These are phyloP conservation scores for Bombus vancouverensis DNA, from an alignment of 1,140 invertebrate species.

Conservation along the genomic window DNA sequence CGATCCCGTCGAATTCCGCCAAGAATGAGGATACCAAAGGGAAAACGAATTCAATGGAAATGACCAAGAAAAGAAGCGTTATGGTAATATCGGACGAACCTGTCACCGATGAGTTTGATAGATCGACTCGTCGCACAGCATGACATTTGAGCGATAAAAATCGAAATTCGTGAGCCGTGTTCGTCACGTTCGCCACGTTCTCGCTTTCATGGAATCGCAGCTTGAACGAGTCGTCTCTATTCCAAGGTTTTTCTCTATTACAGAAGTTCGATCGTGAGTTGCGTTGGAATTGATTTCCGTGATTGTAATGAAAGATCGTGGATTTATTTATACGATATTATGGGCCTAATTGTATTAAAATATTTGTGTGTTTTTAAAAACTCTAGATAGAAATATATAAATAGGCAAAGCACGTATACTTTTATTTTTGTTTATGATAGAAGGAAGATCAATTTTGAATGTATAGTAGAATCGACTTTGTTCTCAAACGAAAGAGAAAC, in stretches of 20 bases:
- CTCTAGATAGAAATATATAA: too few relatives aligned
- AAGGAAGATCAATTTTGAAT: too few relatives aligned
- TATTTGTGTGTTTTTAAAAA: too few relatives aligned
- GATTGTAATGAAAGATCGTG: neutral
- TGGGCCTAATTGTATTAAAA: too few relatives aligned
- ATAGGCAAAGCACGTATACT: too few relatives aligned
- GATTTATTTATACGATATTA: neutral
- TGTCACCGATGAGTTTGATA: slow-evolving; percentile 36
- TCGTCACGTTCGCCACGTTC: too few relatives aligned
- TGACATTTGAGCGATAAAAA: too few relatives aligned
- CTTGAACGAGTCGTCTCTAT: neutral
- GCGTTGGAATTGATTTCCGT: neutral
- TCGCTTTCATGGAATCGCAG: neutral
- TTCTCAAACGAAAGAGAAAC: neutral
- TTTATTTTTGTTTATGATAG: too few relatives aligned
- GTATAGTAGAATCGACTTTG: neutral
- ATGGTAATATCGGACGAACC: slow-evolving; percentile 20
- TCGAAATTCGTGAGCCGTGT: too few relatives aligned
- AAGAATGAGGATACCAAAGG: slow-evolving; percentile 33
- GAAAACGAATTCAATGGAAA: slow-evolving; percentile 14
- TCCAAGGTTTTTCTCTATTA: neutral
- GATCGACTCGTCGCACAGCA: neutral
- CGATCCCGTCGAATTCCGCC: slow-evolving; percentile 66
- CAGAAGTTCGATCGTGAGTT: neutral
- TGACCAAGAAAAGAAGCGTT: neutral